Percentiles rank a stretch among this genome's conserved stretches.
phyloP scores from a whole-genome alignment of 2,797 vertebrate species.

The Salmo trutta region DNA sequence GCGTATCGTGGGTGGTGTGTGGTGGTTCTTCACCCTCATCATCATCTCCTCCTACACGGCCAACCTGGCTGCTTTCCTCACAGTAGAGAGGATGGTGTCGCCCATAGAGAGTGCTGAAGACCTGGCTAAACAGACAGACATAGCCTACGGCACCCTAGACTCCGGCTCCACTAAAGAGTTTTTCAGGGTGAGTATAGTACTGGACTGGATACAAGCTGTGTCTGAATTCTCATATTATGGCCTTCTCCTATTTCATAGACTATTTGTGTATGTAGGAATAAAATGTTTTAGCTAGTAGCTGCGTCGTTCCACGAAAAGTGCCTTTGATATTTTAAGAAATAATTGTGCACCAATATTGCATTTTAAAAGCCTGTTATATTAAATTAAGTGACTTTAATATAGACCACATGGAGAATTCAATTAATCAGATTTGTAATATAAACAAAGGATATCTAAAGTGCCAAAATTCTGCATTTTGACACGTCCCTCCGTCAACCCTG shows the following conservation, averaged over 20 bases:
- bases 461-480: too few species aligned
- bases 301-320: too few species aligned
- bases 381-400: too few species aligned
- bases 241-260: not conserved
- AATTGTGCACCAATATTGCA: too few species aligned
- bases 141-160: slow-evolving; percentile 95
- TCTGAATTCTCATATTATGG: not conserved
- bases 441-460: too few species aligned
- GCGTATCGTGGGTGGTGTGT: slow-evolving; percentile 95
- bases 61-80: slow-evolving; percentile 97
- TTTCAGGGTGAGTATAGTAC: slow-evolving; percentile 88
- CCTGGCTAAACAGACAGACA: slow-evolving; percentile 97
- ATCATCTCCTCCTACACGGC: slow-evolving; percentile 99
- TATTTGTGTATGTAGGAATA: too few species aligned
- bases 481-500: too few species aligned
- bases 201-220: not conserved
- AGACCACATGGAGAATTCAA: too few species aligned
- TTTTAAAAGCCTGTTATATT: too few species aligned
- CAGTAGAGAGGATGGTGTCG: slow-evolving; percentile 97
- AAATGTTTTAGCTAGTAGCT: too few species aligned
- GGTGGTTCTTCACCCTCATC: slow-evolving; percentile 99
- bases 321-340: too few species aligned
- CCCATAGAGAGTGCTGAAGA: slow-evolving; percentile 88
- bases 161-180: slow-evolving; percentile 99
- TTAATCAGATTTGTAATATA: too few species aligned